Conservation (phyloP, 2,113 vertebrate species). For the Scopus umbretta region DNA sequence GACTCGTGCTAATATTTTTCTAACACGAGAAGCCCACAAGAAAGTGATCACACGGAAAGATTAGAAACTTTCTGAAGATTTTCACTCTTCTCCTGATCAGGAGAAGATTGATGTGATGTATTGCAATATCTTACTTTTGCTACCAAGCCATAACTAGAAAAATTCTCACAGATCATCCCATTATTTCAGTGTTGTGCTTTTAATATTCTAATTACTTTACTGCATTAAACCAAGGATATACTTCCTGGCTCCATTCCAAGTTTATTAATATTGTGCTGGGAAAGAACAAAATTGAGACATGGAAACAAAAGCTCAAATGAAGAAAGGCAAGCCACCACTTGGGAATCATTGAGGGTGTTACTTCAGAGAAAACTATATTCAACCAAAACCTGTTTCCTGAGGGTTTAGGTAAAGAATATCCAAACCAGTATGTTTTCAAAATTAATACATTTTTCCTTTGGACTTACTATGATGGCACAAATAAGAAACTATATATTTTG, state of each 20-base stretch:
- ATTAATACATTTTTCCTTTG: neutral
- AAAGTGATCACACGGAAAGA: neutral
- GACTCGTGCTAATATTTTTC: neutral
- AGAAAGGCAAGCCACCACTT: neutral
- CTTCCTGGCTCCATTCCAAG: neutral
- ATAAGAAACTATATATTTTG: neutral
- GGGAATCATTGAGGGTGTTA: neutral
- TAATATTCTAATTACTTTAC: neutral
- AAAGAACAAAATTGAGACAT: neutral
- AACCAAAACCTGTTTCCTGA: neutral
- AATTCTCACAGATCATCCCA: neutral
- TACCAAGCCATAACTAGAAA: neutral
- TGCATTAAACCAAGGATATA: neutral
- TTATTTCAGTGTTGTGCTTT: neutral
- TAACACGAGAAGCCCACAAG: neutral
- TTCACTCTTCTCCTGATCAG: neutral
- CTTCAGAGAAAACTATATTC: neutral
- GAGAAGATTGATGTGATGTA: neutral
- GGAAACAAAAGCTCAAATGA: neutral
- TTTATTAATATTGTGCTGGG: neutral
- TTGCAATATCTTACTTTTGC: neutral
- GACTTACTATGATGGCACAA: neutral
- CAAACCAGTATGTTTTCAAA: neutral
- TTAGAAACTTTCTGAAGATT: neutral
- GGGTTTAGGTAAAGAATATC: neutral